phyloP scores from a whole-genome alignment of 35 echinoderm and acorn worm genomes.

The Lytechinus variegatus region DNA sequence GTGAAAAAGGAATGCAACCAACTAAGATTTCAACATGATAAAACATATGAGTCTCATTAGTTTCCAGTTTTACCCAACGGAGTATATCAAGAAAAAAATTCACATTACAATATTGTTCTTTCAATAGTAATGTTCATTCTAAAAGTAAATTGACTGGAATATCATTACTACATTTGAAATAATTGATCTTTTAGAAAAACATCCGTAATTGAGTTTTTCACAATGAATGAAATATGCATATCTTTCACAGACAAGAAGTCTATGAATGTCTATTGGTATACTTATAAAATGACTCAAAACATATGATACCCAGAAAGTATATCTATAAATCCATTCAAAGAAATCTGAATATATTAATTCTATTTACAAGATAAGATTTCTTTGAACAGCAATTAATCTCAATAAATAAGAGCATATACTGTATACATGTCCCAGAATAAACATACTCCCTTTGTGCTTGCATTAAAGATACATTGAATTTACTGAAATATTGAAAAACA shows the following conservation, averaged over 20 bases:
- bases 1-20: no score
- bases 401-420: background rate
- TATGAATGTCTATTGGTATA: no score
- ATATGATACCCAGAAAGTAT: no score
- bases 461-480: background rate
- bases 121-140: no score
- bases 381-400: background rate
- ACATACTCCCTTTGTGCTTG: background rate
- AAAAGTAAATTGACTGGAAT: background rate
- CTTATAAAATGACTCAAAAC: background rate
- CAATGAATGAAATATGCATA: no score
- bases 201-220: no score
- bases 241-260: no score
- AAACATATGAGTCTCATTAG: background rate
- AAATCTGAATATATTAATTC: constrained; percentile 15
- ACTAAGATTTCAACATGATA: background rate
- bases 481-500: background rate
- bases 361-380: constrained; percentile 14
- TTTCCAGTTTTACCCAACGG: no score
- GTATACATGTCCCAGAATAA: background rate
- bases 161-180: background rate
- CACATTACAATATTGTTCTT: no score
- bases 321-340: background rate
- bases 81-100: no score
- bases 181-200: no score